Percentiles rank a stretch among this genome's conserved stretches.
phyloP scores from a whole-genome alignment of 2,888 invertebrate genomes.

The Nomada ruficornis region DNA sequence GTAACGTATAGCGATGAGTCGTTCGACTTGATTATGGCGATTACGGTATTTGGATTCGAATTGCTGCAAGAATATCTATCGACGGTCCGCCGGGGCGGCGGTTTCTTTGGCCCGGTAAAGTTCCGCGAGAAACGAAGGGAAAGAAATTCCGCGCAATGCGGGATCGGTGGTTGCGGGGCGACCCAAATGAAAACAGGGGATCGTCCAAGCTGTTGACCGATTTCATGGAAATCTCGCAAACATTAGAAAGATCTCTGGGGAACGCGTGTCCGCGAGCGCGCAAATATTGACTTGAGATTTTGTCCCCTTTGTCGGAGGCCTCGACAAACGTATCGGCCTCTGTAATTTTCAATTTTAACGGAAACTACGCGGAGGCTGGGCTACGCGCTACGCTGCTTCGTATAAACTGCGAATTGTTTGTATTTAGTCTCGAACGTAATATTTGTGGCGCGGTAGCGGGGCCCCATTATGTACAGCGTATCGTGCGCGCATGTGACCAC shows the following conservation, averaged over 20 bases:
- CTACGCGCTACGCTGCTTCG: constrained; percentile 27
- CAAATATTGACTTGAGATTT: constrained; percentile 50
- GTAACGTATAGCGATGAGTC: neutral
- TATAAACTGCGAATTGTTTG: constrained; percentile 54
- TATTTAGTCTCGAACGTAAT: constrained; percentile 69
- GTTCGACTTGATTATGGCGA: constrained; percentile 41
- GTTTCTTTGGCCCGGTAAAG: neutral
- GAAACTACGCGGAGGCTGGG: constrained; percentile 30
- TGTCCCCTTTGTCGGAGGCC: constrained; percentile 37
- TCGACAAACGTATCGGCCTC: constrained; percentile 31
- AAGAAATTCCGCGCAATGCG: no score
- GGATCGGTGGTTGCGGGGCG: neutral
- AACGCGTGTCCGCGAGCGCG: constrained; percentile 32
- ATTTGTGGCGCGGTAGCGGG: constrained; percentile 42
- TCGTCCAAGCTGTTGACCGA: neutral
- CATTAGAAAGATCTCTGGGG: constrained; percentile 4
- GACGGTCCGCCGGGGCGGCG: no score
- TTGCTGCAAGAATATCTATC: constrained; percentile 35
- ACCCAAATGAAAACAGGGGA: neutral
- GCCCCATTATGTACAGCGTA: constrained; percentile 29
- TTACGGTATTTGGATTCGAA: constrained; percentile 51
- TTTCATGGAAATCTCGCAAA: constrained; percentile 25
- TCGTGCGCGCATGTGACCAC: constrained; percentile 39
- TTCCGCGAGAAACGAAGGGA: neutral
- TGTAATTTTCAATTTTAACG: constrained; percentile 59